These are phyloP conservation scores for Boloria selene DNA, from an alignment of 2,888 invertebrate genomes.

Conservation along the genomic window DNA sequence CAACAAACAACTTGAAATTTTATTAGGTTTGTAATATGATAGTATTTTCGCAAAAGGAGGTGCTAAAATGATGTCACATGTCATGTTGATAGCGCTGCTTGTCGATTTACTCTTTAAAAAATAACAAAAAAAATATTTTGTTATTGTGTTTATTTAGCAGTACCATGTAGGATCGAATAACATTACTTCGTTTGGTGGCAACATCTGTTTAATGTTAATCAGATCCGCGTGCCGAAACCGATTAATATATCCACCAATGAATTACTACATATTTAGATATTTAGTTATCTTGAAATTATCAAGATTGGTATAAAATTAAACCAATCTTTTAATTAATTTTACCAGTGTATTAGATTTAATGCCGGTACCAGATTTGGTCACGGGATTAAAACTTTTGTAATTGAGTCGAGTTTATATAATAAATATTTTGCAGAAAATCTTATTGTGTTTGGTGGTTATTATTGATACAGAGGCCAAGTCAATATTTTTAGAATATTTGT, in stretches of 20 bases:
- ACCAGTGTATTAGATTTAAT: conserved; percentile 6
- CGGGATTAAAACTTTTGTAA: background rate
- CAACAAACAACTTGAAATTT: no score
- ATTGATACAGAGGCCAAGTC: no score
- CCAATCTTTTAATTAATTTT: background rate
- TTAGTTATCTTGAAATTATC: conserved; percentile 23
- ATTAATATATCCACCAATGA: conserved; percentile 34
- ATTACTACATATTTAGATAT: conserved; percentile 21
- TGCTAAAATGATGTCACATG: no score
- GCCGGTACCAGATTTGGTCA: background rate
- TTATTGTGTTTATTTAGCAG: conserved; percentile 17
- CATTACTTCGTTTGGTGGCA: conserved; percentile 30
- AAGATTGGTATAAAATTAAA: conserved; percentile 9
- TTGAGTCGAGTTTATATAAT: no score
- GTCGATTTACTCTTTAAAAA: no score
- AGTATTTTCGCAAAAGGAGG: no score
- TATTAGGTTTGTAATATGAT: no score
- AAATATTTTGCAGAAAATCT: no score
- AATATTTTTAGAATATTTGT: no score
- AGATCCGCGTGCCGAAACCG: conserved; percentile 28
- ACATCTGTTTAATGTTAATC: conserved; percentile 42
- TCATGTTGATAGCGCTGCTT: no score
- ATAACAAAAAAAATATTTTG: background rate
- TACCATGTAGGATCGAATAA: conserved; percentile 30
- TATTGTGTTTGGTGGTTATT: no score